Evolutionary conservation across 1,140 invertebrate species (phyloP).

Genomic region (Ooceraea biroi): DNA sequence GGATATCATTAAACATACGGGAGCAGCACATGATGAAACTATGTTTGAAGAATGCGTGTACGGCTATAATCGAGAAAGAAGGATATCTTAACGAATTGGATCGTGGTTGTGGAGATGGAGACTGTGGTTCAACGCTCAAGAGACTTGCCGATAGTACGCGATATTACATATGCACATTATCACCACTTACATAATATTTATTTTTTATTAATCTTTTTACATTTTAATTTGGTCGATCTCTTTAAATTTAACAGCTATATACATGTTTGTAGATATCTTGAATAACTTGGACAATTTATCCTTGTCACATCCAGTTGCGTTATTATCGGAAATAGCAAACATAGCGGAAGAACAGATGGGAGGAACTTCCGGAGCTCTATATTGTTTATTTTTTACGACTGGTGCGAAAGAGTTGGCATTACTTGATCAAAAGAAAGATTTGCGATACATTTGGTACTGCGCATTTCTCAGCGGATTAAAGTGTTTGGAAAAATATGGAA

Average conservation of each 20-base stretch:
- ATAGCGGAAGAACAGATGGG: slow-evolving; percentile 90
- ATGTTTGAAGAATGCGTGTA: slow-evolving; percentile 86
- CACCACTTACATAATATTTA: not conserved
- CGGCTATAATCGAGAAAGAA: slow-evolving; percentile 87
- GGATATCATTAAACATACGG: slow-evolving; percentile 80
- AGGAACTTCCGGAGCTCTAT: slow-evolving; percentile 91
- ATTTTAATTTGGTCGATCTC: no score
- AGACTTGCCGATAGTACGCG: slow-evolving; percentile 88
- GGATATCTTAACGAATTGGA: slow-evolving; percentile 90
- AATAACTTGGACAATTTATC: slow-evolving; percentile 80
- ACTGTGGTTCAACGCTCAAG: slow-evolving; percentile 92
- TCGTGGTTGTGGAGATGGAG: slow-evolving; percentile 92
- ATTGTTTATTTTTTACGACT: slow-evolving; percentile 90
- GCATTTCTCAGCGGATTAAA: slow-evolving; percentile 87
- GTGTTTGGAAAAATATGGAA: slow-evolving; percentile 90
- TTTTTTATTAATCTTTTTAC: not conserved
- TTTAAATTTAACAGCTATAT: not conserved
- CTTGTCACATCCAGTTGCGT: slow-evolving; percentile 83
- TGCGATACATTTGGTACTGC: slow-evolving; percentile 83
- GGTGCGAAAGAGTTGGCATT: slow-evolving; percentile 84
- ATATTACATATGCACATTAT: not conserved
- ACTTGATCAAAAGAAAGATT: slow-evolving; percentile 64
- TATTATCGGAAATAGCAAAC: slow-evolving; percentile 87
- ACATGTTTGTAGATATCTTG: slow-evolving; percentile 77
- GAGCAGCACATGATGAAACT: slow-evolving; percentile 83